These are phyloP conservation scores for Onchidella celtica DNA, from an alignment of 2,888 invertebrate genomes.

Conservation along the genomic window DNA sequence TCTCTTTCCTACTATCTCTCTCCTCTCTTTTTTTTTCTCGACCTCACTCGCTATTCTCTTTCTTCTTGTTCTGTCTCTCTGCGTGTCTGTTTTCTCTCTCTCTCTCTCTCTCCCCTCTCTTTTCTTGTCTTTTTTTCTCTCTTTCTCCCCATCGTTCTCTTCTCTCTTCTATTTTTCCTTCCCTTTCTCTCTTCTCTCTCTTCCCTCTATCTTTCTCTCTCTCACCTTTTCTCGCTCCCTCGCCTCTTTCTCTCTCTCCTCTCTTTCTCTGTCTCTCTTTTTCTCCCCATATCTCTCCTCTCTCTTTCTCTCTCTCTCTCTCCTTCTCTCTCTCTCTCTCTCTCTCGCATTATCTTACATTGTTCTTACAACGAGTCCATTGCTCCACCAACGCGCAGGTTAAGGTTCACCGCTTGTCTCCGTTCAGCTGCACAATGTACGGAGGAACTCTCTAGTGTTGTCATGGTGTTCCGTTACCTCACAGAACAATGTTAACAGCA, in stretches of 20 bases:
- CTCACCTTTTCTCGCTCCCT: neutral
- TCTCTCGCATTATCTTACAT: neutral
- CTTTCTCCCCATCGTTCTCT: neutral
- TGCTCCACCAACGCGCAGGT: too few relatives aligned
- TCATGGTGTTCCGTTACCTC: too few relatives aligned
- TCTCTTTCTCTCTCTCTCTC: conserved; percentile 14
- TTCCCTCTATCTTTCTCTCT: conserved; percentile 7
- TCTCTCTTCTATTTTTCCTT: neutral
- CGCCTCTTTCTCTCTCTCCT: neutral
- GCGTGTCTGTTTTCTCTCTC: too few relatives aligned
- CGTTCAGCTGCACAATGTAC: too few relatives aligned
- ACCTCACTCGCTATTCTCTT: neutral
- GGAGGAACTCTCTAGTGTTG: too few relatives aligned
- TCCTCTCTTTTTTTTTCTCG: neutral
- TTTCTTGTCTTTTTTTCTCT: neutral
- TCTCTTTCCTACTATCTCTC: neutral
- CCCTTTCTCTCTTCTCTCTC: neutral
- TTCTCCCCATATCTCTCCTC: too few relatives aligned
- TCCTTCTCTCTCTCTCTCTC: conserved; percentile 8
- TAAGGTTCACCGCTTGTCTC: too few relatives aligned
- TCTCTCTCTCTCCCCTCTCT: conserved; percentile 24
- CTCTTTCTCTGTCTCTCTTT: neutral
- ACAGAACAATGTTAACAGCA: too few relatives aligned
- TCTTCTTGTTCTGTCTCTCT: too few relatives aligned
- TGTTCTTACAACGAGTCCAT: too few relatives aligned